Percentiles rank a stretch among this genome's conserved stretches.
Evolutionary conservation across 2,797 vertebrate species (phyloP).

Genomic region (Sparidentex hasta): DNA sequence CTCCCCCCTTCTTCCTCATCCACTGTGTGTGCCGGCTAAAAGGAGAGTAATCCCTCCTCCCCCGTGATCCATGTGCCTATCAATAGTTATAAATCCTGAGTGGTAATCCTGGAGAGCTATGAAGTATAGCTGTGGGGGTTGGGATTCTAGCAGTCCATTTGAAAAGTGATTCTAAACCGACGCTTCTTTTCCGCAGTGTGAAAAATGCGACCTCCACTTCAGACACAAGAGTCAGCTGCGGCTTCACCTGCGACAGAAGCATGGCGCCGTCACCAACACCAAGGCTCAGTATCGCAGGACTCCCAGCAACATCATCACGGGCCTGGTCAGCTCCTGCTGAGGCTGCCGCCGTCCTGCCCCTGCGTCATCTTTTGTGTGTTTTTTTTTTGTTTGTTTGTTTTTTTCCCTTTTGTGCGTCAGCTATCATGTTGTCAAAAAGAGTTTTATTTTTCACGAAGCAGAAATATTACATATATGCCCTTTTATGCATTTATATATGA

Average conservation of each 20-base stretch:
- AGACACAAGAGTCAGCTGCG: constrained; percentile 99
- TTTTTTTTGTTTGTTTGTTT: too few species aligned
- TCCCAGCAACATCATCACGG: constrained; percentile 76
- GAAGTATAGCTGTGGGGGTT: not conserved
- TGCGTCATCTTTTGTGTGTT: not conserved
- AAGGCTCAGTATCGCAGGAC: constrained; percentile 92
- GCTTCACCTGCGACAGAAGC: constrained; percentile 97
- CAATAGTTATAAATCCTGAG: constrained; percentile 50
- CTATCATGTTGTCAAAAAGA: constrained; percentile 31
- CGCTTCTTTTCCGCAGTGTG: constrained; percentile 86
- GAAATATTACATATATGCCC: constrained; percentile 44
- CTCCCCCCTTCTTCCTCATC: constrained; percentile 22
- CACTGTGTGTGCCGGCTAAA: constrained; percentile 34
- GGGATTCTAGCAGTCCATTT: not conserved
- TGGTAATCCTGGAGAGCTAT: constrained; percentile 40
- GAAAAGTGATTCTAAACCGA: not conserved
- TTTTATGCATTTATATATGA: constrained; percentile 68
- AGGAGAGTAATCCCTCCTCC: constrained; percentile 52
- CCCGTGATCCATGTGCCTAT: constrained; percentile 55
- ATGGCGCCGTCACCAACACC: constrained; percentile 96
- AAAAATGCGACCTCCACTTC: constrained; percentile 97
- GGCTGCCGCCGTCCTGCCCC: constrained; percentile 24
- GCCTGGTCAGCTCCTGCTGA: constrained; percentile 89
- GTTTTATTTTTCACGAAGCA: constrained; percentile 56
- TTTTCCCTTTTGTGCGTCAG: constrained; percentile 16